Evolutionary conservation across 2,888 invertebrate genomes (phyloP), one percentile per base, ranked within the genome.

Genomic region (Cyclophora punctaria): DNA sequence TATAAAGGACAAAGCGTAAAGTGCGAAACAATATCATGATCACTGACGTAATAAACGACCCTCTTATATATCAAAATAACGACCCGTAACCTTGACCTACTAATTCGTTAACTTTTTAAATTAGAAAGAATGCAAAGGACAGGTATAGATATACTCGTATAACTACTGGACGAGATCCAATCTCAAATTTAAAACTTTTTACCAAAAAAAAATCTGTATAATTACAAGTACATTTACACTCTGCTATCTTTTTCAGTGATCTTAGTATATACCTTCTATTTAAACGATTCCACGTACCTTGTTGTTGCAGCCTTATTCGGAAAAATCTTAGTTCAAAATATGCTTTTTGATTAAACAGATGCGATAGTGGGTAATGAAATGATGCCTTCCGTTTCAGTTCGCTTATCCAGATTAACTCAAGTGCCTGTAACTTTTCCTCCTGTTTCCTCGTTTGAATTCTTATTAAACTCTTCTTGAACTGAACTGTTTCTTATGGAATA

Each of bases 401-500:
- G 67, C 75, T 79, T 78, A 79, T 80, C 76, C 73, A 69, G 75
- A 79, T 78, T 71, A 74, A 66, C 69, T 62, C 60, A 67, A 78
- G 75, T 70, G 71, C 70, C 63, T 83, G 80, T 83, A 81, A 82
- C 44, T 34, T 44, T 34, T 44, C 44, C 34, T 37, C 80, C 76
- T 71, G 75, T 66, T 69, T 69, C 68, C 65, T 69, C 66, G 67
- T 75, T 76, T 73, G 73, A 68, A 80, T 79, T 78, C 70, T 73
- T 75, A 73, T 71, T 72, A 73, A 71, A 62, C 57, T 59, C 58
- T 62, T 57, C 54, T 58, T 59, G 60, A 59, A 63, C 62, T 66
- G 63, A 56, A 66, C 62, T 60, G 62, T 67, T 66, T 63, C 60
- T 67, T 71, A 68, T 67, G 58, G 55, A 62, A 62, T 53, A 73